Evolutionary conservation across 1,140 invertebrate genomes (phyloP).

Genomic region (Saccostrea echinata): DNA sequence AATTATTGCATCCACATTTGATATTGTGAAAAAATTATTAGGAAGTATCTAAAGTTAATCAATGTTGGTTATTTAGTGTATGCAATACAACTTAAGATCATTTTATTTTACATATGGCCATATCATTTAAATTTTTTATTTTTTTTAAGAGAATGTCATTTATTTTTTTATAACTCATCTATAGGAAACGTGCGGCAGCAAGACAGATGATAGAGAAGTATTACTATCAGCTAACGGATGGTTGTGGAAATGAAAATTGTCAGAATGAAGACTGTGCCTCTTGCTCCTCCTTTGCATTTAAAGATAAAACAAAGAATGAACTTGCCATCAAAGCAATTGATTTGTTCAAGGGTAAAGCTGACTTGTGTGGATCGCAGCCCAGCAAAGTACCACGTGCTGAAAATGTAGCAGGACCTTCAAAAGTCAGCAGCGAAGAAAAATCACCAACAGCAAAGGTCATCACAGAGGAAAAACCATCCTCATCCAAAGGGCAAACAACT

Average conservation of each 20-base stretch:
- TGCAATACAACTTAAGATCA: no score
- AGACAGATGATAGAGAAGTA: constrained; percentile 94
- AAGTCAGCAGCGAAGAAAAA: neutral
- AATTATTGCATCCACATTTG: no score
- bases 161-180: constrained; percentile 31
- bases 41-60: neutral
- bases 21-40: neutral
- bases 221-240: constrained; percentile 89
- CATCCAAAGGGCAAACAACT: constrained; percentile 6
- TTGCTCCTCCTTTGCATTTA: constrained; percentile 80
- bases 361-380: constrained; percentile 68
- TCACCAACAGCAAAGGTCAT: constrained; percentile 1
- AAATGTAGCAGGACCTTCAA: constrained; percentile 39
- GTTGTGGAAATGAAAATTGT: constrained; percentile 17
- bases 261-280: constrained; percentile 87
- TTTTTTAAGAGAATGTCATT: no score
- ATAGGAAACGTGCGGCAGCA: constrained; percentile 90
- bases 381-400: constrained; percentile 65
- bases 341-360: constrained; percentile 90
- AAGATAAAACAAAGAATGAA: constrained; percentile 84
- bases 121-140: constrained; percentile 3
- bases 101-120: neutral
- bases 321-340: constrained; percentile 93
- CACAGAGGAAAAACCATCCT: constrained; percentile 14
- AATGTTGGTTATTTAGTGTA: neutral